phyloP scores from a whole-genome alignment of 2,888 invertebrate genomes.

The Eristalinus sepulchralis region DNA sequence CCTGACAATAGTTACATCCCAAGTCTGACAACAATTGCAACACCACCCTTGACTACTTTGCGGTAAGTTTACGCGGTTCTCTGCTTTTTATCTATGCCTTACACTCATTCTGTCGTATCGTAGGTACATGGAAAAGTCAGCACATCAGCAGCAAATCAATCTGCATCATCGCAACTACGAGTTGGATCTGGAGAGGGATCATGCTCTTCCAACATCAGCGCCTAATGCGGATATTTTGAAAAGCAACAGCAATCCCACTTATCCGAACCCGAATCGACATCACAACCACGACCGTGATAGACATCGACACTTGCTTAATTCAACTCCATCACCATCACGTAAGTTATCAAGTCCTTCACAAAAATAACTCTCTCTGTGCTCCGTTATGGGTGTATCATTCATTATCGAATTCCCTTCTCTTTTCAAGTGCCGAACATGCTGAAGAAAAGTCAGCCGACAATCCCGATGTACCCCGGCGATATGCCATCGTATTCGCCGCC shows the following conservation, averaged over 20 bases:
- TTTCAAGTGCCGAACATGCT: conserved; percentile 82
- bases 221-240: conserved; percentile 90
- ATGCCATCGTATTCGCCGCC: conserved; percentile 92
- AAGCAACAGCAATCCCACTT: conserved; percentile 88
- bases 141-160: conserved; percentile 78
- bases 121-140: conserved; percentile 77
- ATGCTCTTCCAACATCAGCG: conserved; percentile 88
- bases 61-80: conserved; percentile 77
- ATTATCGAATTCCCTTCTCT: conserved; percentile 19
- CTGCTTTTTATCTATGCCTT: neutral
- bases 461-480: conserved; percentile 85
- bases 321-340: conserved; percentile 80
- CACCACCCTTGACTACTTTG: conserved; percentile 84
- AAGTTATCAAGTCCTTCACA: conserved; percentile 49
- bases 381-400: neutral
- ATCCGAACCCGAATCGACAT: conserved; percentile 87
- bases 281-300: conserved; percentile 79
- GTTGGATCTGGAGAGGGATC: conserved; percentile 87
- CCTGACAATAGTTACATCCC: conserved; percentile 84
- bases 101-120: neutral
- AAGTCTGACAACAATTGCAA: conserved; percentile 85
- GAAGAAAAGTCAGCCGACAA: conserved; percentile 84
- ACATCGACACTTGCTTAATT: conserved; percentile 78
- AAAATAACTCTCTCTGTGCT: no score
- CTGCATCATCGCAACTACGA: conserved; percentile 83